Conservation (phyloP, 2,888 invertebrate genomes). For the Eretmocerus hayati region DNA sequence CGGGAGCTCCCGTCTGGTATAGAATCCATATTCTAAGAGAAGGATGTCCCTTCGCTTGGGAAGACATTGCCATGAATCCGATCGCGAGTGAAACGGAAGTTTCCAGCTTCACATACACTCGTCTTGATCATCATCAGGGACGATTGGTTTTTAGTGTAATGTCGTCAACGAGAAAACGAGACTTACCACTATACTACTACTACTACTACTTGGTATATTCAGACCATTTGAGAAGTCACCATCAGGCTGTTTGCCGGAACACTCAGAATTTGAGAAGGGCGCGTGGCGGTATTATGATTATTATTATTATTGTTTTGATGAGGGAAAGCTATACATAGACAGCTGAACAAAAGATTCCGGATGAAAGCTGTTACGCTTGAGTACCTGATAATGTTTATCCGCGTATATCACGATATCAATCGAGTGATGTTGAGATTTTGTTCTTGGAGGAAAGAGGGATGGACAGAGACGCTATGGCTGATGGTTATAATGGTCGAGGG, state of each 20-base stretch:
- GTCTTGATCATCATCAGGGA: slow-evolving; percentile 18
- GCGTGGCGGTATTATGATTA: neutral
- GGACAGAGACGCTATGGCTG: no score
- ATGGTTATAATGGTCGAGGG: no score
- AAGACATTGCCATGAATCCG: no score
- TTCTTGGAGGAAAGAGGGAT: no score
- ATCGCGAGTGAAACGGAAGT: slow-evolving; percentile 1
- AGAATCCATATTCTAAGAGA: slow-evolving; percentile 5
- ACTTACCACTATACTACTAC: neutral
- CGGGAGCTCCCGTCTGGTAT: neutral
- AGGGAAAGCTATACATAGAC: neutral
- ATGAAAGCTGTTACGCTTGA: slow-evolving; percentile 14
- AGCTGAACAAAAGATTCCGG: slow-evolving; percentile 4
- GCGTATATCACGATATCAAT: slow-evolving; percentile 10
- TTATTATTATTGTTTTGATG: neutral
- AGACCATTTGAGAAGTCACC: neutral
- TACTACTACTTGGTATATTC: no score
- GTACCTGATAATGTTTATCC: slow-evolving; percentile 9
- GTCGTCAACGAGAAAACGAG: neutral
- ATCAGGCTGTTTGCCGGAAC: no score
- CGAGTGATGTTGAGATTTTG: no score
- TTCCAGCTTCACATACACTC: slow-evolving; percentile 12
- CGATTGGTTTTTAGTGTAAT: slow-evolving; percentile 22
- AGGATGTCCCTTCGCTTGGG: no score
- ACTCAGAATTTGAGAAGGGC: neutral